phyloP scores from a whole-genome alignment of 1,140 invertebrate species.

The Vanessa atalanta region DNA sequence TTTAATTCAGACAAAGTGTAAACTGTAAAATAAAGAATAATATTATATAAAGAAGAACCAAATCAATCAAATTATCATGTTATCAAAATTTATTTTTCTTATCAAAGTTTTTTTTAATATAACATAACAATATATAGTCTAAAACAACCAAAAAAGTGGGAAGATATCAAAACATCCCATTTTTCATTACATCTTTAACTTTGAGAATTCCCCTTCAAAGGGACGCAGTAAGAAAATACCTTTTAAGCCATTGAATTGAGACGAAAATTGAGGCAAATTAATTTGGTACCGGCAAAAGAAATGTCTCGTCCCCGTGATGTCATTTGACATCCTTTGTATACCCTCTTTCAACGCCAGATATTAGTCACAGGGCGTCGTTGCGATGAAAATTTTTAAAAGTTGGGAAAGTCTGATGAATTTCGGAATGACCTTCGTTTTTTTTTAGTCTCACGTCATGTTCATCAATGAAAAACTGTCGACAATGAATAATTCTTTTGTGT shows the following conservation, averaged over 20 bases:
- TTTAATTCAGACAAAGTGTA: too few relatives aligned
- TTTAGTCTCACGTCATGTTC: not conserved
- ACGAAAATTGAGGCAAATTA: slow-evolving; percentile 11
- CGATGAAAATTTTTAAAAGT: not conserved
- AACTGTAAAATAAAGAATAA: too few relatives aligned
- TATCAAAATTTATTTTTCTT: too few relatives aligned
- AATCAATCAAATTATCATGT: too few relatives aligned
- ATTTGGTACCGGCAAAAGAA: slow-evolving; percentile 8
- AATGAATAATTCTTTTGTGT: not conserved
- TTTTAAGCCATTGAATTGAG: slow-evolving; percentile 12
- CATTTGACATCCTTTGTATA: slow-evolving; percentile 1
- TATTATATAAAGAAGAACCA: too few relatives aligned
- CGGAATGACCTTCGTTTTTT: not conserved
- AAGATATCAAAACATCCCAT: slow-evolving; percentile 1
- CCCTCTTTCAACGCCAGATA: not conserved
- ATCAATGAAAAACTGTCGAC: not conserved
- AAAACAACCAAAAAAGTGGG: not conserved
- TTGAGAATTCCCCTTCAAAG: not conserved
- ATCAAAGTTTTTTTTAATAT: not conserved
- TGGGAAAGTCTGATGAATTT: not conserved
- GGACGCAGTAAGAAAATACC: slow-evolving; percentile 7
- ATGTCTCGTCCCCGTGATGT: not conserved
- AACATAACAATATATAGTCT: not conserved
- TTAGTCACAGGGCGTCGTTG: not conserved
- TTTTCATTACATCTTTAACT: slow-evolving; percentile 7